Conservation (phyloP, 2,888 invertebrate genomes). For the Tipula unca region DNA sequence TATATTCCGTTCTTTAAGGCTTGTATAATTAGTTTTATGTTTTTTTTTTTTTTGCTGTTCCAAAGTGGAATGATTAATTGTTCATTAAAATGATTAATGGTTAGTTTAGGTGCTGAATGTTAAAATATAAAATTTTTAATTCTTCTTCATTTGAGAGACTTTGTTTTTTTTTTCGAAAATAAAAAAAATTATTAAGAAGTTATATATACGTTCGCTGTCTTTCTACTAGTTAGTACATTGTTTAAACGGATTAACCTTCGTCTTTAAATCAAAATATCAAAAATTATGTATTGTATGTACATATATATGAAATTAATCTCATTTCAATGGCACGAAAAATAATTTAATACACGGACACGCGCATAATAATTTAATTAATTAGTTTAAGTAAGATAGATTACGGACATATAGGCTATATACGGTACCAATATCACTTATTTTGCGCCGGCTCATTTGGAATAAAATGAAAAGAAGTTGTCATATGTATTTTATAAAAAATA, state of each 20-base stretch:
- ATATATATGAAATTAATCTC: background rate
- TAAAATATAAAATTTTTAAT: background rate
- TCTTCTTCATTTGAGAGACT: background rate
- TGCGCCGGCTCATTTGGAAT: background rate
- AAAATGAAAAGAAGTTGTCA: background rate
- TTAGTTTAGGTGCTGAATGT: conserved; percentile 9
- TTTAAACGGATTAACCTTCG: background rate
- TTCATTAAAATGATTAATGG: conserved; percentile 17
- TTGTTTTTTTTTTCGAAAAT: background rate
- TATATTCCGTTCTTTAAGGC: background rate
- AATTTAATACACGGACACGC: no score
- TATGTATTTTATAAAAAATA: background rate
- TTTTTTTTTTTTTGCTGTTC: background rate
- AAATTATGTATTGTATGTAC: background rate
- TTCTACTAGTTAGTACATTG: background rate
- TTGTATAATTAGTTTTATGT: background rate
- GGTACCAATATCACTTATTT: background rate
- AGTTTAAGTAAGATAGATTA: no score
- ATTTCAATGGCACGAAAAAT: background rate
- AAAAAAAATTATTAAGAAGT: background rate
- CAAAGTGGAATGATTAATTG: conserved; percentile 16
- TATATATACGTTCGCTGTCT: background rate
- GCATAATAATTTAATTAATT: background rate
- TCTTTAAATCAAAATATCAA: background rate
- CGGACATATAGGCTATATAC: background rate